Evolutionary conservation across 2,888 invertebrate species (phyloP), one percentile per base, ranked within the genome.

Genomic region (Cheilosia soror): DNA sequence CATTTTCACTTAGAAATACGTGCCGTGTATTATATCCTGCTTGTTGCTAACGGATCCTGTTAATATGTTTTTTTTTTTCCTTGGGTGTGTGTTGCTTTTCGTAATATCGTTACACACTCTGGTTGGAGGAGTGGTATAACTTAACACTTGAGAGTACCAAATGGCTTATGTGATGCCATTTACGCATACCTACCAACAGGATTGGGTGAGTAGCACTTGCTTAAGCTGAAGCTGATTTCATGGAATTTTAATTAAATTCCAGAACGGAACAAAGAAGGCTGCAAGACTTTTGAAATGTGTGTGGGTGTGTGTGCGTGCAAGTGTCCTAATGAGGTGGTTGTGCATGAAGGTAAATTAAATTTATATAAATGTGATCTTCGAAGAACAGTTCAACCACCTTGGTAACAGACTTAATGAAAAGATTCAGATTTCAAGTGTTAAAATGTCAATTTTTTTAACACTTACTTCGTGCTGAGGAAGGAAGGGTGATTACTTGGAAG

Each of bases 161-260:
- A 63, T 63, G 73, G 62, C 63, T 73, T 63, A 9, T 72, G 51
- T 53, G 51, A 31, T 62, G 62, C 51, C 13, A 33, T 71, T 58
- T 58, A 71, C 51, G 7, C 25, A n/a, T 25, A 60, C 15, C 47
- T 20, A 47, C 15, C 2, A 27, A 25, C 25, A 5, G 15, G 33
- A 33, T 5, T 47, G 47, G 15, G 11, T 42, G 40, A n/a, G 40
- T 47, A 13, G 27, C 5, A 7, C 37, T 11, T 7, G 58, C 58
- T 58, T 58, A 40, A 40, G 51, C 42, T 25, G 55, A 27, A 47
- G 53, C 47, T 27, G 31, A 53, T 63, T 63, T 63, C 31, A 55
- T 25, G 51, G 63, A 63, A 47, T 55, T 73, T 73, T 73, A 73
- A 73, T 73, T 73, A 73, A 73, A 73, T 60, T 51, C 29, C 40